Percentiles rank a stretch among this genome's conserved stretches.
phyloP scores from a whole-genome alignment of 2,888 invertebrate genomes.

The Notodonta dromedarius region DNA sequence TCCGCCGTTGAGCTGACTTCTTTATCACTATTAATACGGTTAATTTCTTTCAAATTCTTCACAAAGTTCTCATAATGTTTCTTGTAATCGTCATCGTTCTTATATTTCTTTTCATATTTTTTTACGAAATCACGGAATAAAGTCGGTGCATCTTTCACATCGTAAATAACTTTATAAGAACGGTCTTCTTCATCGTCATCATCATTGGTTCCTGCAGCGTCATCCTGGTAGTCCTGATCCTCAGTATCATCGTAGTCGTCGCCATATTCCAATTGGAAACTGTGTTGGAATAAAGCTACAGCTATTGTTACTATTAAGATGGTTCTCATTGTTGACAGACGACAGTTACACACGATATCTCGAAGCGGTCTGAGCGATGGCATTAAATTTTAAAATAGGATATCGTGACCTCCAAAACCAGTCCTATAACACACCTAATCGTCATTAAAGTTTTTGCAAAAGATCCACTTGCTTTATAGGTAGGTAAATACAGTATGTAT shows the following conservation, averaged over 20 bases:
- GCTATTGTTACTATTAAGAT: conserved; percentile 19
- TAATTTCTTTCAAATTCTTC: conserved; percentile 59
- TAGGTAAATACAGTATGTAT: too few relatives aligned
- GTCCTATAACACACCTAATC: conserved; percentile 24
- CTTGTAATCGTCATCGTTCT: conserved; percentile 45
- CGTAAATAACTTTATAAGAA: conserved; percentile 47
- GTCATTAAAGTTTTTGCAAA: not conserved
- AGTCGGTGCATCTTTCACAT: conserved; percentile 54
- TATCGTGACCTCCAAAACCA: conserved; percentile 43
- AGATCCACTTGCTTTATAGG: too few relatives aligned
- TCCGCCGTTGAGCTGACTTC: conserved; percentile 39
- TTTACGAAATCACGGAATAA: conserved; percentile 55
- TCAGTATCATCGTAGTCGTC: conserved; percentile 23
- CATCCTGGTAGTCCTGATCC: conserved; percentile 20
- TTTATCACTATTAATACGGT: conserved; percentile 49
- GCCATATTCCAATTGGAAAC: conserved; percentile 19
- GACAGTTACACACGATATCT: conserved; percentile 23
- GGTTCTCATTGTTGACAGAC: conserved; percentile 42
- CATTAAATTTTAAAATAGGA: conserved; percentile 22
- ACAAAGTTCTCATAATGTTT: conserved; percentile 57
- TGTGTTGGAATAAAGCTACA: conserved; percentile 26
- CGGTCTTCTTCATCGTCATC: conserved; percentile 24
- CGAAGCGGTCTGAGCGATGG: conserved; percentile 32
- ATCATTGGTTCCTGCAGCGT: conserved; percentile 14
- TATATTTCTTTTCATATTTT: conserved; percentile 57